phyloP scores from a whole-genome alignment of 30 jellyfish, hydroid and myxozoan genomes.

The Clytia hemisphaerica region DNA sequence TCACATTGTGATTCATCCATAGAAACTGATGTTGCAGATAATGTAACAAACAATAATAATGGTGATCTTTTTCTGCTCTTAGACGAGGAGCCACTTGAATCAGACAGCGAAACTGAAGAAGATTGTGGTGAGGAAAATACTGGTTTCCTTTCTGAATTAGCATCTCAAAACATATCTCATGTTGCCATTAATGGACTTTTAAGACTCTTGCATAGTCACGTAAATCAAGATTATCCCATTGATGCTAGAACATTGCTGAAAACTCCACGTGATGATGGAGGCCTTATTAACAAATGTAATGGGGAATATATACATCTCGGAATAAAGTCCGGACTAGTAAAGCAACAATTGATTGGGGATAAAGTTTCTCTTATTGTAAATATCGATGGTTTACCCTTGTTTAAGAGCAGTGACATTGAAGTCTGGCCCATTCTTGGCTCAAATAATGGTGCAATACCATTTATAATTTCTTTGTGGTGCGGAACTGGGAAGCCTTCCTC shows the following conservation, averaged over 20 bases:
- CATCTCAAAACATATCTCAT: constrained; percentile 14
- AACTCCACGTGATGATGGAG: constrained; percentile 7
- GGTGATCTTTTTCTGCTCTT: no score
- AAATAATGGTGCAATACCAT: constrained; percentile 5
- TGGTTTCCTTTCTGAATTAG: no score
- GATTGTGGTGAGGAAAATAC: no score
- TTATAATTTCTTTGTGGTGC: constrained; percentile 34
- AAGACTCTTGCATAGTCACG: background rate
- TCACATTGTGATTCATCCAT: no score
- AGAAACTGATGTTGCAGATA: no score
- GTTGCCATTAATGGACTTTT: background rate
- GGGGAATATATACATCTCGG: constrained; percentile 29
- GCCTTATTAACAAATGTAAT: constrained; percentile 12
- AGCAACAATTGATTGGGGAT: background rate
- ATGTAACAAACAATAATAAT: no score
- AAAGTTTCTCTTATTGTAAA: constrained; percentile 3
- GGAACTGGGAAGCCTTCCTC: constrained; percentile 32
- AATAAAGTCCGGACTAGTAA: constrained; percentile 15
- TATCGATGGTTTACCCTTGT: constrained; percentile 31
- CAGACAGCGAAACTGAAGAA: no score
- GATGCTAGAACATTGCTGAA: constrained; percentile 32
- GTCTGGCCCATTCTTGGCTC: constrained; percentile 32
- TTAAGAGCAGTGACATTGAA: constrained; percentile 11
- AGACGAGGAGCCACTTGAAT: no score
- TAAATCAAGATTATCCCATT: constrained; percentile 6